Evolutionary conservation across 2,888 invertebrate genomes (phyloP).

Genomic region (Diaprepes abbreviatus): DNA sequence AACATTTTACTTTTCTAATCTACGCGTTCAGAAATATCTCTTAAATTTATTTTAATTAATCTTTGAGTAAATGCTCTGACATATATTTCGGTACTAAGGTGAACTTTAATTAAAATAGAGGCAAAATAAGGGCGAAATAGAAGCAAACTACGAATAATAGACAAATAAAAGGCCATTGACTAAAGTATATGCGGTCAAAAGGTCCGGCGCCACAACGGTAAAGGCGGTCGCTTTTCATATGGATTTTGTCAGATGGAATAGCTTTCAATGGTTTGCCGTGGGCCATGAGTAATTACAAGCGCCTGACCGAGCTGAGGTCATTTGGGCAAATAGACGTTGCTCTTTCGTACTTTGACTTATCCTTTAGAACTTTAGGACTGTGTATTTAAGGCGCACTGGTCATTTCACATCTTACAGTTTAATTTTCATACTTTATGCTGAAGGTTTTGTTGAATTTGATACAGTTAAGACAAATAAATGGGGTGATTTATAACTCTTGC

Average conservation of each 20-base stretch:
- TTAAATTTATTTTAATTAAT: too few relatives aligned
- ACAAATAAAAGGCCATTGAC: slow-evolving; percentile 31
- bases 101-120: slow-evolving; percentile 23
- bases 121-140: slow-evolving; percentile 16
- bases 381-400: neutral
- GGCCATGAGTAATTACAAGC: slow-evolving; percentile 10
- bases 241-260: slow-evolving; percentile 20
- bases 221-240: slow-evolving; percentile 7
- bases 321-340: neutral
- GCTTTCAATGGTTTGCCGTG: slow-evolving; percentile 1
- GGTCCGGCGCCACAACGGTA: slow-evolving; percentile 25
- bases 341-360: neutral
- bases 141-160: slow-evolving; percentile 9
- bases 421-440: too few relatives aligned
- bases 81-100: neutral
- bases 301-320: neutral
- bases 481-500: too few relatives aligned
- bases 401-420: neutral
- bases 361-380: neutral
- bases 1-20: too few relatives aligned
- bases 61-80: neutral
- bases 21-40: too few relatives aligned
- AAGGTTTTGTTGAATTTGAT: too few relatives aligned
- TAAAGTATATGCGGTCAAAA: slow-evolving; percentile 29
- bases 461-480: too few relatives aligned